phyloP scores from a whole-genome alignment of 2,113 vertebrate genomes.

The Eulacestoma nigropectus region DNA sequence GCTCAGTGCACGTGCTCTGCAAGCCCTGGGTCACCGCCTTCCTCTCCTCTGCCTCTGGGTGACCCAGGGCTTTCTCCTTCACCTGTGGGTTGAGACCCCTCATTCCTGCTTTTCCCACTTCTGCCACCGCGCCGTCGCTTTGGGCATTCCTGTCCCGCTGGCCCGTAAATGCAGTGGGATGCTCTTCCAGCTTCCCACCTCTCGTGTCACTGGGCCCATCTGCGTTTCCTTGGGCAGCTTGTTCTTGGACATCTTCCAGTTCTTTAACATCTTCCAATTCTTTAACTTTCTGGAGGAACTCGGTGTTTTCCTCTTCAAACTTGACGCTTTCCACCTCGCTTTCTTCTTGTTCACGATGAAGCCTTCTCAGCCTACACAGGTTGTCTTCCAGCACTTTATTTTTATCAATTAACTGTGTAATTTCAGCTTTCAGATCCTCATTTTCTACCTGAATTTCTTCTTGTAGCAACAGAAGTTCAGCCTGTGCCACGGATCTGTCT shows the following conservation, averaged over 20 bases:
- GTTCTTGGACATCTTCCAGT: conserved; percentile 10
- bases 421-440: conserved; percentile 53
- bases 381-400: conserved; percentile 50
- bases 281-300: conserved; percentile 41
- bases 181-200: conserved; percentile 31
- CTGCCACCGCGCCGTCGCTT: not conserved
- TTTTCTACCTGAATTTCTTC: conserved; percentile 66
- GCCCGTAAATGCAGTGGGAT: fast-evolving
- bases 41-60: conserved; percentile 66
- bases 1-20: conserved; percentile 72
- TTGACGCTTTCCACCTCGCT: conserved; percentile 35
- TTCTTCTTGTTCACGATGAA: conserved; percentile 51
- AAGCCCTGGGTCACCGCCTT: conserved; percentile 64
- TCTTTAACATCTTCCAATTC: conserved; percentile 21
- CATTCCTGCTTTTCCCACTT: not conserved
- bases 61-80: conserved; percentile 2
- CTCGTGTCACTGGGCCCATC: not conserved
- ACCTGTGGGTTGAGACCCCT: conserved; percentile 31
- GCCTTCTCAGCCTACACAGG: not conserved
- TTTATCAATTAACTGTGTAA: conserved; percentile 47
- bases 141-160: not conserved
- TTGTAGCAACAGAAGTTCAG: conserved; percentile 19
- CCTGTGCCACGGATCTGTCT: conserved; percentile 29
- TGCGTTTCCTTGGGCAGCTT: not conserved
- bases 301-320: conserved; percentile 46